phyloP scores from a whole-genome alignment of 2,113 vertebrate species.

The Ptilorrhoa leucosticta region DNA sequence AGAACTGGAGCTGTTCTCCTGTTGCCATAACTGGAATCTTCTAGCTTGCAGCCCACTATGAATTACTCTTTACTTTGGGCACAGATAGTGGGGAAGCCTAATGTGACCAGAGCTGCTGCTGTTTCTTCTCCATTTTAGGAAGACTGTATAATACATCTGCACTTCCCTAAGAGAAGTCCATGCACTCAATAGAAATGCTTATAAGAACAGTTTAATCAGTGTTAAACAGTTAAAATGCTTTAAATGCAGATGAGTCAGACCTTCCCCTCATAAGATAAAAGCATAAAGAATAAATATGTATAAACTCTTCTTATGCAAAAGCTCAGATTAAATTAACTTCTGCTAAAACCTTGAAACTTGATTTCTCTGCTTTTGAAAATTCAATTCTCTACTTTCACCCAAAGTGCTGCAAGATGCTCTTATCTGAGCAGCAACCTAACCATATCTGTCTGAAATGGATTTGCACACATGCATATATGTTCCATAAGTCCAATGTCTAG shows the following conservation, averaged over 20 bases:
- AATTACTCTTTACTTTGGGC: not conserved
- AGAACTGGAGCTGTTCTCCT: not conserved
- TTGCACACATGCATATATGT: not conserved
- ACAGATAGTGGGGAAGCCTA: not conserved
- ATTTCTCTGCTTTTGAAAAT: not conserved
- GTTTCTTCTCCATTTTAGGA: not conserved
- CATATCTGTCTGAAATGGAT: not conserved
- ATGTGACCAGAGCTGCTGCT: not conserved
- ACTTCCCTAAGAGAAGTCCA: not conserved
- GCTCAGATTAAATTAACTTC: constrained; percentile 14
- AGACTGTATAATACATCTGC: not conserved
- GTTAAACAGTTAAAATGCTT: not conserved
- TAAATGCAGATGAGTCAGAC: not conserved
- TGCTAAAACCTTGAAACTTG: not conserved
- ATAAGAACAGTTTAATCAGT: not conserved
- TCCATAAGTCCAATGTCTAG: not conserved
- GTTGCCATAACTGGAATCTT: not conserved
- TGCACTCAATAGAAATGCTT: not conserved
- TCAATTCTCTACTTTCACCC: not conserved
- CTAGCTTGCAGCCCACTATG: rapidly evolving
- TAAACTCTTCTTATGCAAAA: not conserved
- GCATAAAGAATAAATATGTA: constrained; percentile 5
- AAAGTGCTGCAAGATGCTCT: not conserved
- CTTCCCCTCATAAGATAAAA: not conserved
- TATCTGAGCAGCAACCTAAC: not conserved